Percentiles rank a stretch among this genome's conserved stretches.
These are phyloP conservation scores for Hyles euphorbiae DNA, from an alignment of 1,140 invertebrate genomes.

Conservation along the genomic window DNA sequence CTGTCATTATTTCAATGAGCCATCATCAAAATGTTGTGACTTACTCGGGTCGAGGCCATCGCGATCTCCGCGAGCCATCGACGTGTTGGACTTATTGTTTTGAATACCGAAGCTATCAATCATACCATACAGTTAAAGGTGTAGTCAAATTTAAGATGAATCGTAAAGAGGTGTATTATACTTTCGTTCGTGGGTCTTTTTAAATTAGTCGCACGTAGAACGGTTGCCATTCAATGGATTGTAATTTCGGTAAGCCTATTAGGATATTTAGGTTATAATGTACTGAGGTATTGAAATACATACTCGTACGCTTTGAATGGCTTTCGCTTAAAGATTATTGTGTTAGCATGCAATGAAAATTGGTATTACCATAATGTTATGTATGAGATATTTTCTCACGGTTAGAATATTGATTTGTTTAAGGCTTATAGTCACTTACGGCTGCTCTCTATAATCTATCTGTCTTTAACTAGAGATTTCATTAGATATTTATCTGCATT, in stretches of 20 bases:
- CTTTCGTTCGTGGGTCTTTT: neutral
- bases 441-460: too few relatives aligned
- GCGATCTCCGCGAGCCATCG: slow-evolving; percentile 24
- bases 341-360: slow-evolving; percentile 2
- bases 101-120: slow-evolving; percentile 44
- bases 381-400: slow-evolving; percentile 19
- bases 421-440: neutral
- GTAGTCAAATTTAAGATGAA: neutral
- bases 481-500: too few relatives aligned
- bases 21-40: slow-evolving; percentile 41
- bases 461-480: too few relatives aligned
- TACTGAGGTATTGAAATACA: slow-evolving; percentile 5
- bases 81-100: slow-evolving; percentile 46
- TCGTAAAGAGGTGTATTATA: neutral
- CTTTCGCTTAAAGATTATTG: slow-evolving; percentile 3
- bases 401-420: too few relatives aligned
- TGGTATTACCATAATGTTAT: slow-evolving; percentile 19
- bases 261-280: slow-evolving; percentile 33
- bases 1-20: slow-evolving; percentile 32
- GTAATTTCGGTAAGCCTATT: slow-evolving; percentile 38
- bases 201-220: slow-evolving; percentile 6
- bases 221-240: slow-evolving; percentile 24
- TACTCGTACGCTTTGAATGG: slow-evolving; percentile 3
- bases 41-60: slow-evolving; percentile 35
- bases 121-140: slow-evolving; percentile 29